Base-by-base conservation (phyloP, 2,113 vertebrate species). In the Cynoglossus semilaevis region DNA sequence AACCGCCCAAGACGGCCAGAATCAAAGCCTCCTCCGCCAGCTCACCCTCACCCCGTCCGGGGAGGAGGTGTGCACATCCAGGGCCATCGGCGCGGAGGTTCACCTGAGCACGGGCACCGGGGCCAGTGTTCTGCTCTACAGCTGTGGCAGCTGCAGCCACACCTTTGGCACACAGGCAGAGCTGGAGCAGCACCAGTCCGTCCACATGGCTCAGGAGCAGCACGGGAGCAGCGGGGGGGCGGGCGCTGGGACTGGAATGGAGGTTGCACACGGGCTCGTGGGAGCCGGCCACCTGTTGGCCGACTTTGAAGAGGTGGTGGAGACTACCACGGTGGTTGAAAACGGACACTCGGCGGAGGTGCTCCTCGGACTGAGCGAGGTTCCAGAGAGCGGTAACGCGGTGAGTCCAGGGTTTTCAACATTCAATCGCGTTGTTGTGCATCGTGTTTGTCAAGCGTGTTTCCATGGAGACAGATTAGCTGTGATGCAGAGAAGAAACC, bases 281-380 rank as follows among this genome's bases (percentile, higher is more conserved):
- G 90, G 89, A 52, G 84, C 88, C 12, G 87, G 90, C 16, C 91
- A 91, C 67, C 77, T 92, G 55, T 74, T 92, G 70, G 89, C 90
- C 7, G 90, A 91, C 69, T 91, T 92, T 62, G 91, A 92, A 69
- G 91, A 92, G 68, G 91, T 92, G 53, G 91, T 92, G 56, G 91
- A 91, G 76, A 92, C 91, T 2, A 91, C 91, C 1, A 79, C 88
- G 1, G 88, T 78, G 76, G 58, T 85, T 34, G 91, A 92, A 58
- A 87, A 78, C 13, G 87, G 85, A 51, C 90, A 90, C 55, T 65
- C 85, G 0, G 62, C 88, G 6, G 80, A 89, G n/a, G 88, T 90
- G 71, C 78, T 92, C 15, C 84, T 91, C 13, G 81, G 85, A 22
- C 79, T 91, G 65, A 56, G 80, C 0, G 87, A 81, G 43, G 75